These are phyloP conservation scores for Aptenodytes forsteri DNA, from an alignment of 2,113 vertebrate genomes.

Conservation along the genomic window DNA sequence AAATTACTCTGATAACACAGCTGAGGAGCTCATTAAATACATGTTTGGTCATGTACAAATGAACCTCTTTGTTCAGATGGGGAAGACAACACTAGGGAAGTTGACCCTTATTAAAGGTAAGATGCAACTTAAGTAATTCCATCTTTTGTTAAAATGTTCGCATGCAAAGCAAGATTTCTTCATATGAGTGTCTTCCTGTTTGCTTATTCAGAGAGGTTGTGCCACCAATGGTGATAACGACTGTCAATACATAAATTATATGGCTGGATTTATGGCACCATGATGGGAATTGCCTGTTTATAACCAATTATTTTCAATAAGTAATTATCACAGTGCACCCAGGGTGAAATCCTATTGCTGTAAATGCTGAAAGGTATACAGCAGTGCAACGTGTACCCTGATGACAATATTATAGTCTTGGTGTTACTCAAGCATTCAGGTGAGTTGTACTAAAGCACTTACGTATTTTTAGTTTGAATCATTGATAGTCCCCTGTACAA, in stretches of 20 bases:
- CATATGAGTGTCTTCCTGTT: background rate
- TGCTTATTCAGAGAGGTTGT: background rate
- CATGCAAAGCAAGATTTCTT: background rate
- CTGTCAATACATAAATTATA: background rate
- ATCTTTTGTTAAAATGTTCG: background rate
- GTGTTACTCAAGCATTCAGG: background rate
- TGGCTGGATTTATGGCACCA: background rate
- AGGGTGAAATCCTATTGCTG: background rate
- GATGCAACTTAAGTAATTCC: background rate
- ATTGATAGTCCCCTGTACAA: background rate
- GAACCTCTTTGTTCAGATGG: background rate
- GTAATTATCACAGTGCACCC: background rate
- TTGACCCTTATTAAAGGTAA: background rate
- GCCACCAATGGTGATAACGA: background rate
- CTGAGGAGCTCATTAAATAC: background rate
- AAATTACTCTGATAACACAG: constrained; percentile 33
- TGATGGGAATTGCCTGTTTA: background rate
- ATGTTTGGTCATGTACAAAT: background rate
- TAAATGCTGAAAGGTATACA: background rate
- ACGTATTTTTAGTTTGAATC: background rate
- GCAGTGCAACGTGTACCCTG: background rate
- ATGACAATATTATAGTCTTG: background rate
- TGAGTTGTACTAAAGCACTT: background rate
- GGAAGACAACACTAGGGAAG: background rate
- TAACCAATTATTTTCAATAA: constrained; percentile 14